A percentile compares a stretch with the other conserved stretches of the same genome.
Evolutionary conservation across 2,797 vertebrate species (phyloP).

Genomic region (Pelobates cultripes): DNA sequence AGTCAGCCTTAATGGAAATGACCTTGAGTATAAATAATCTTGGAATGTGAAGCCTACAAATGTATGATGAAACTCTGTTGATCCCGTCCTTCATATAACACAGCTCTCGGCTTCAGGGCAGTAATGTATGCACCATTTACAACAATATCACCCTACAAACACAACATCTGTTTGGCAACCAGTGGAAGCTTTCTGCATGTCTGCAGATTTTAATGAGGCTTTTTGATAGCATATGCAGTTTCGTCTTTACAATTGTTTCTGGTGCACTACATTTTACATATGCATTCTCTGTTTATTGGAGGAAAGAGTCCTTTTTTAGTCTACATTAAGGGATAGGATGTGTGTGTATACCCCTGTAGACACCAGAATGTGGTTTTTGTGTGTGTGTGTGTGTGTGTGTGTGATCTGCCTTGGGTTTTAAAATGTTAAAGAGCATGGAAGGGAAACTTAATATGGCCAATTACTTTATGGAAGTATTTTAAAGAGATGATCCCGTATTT

Average conservation of each 20-base stretch:
- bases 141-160: conserved; percentile 1
- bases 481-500: too few species aligned
- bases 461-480: too few species aligned
- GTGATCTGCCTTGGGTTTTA: too few species aligned
- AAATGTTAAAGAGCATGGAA: too few species aligned
- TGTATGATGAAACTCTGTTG: neutral
- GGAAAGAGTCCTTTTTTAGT: neutral
- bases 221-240: neutral
- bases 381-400: too few species aligned
- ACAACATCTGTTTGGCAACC: neutral
- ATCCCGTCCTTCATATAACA: neutral
- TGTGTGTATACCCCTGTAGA: neutral
- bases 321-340: neutral
- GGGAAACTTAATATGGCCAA: too few species aligned
- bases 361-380: too few species aligned
- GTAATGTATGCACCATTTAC: conserved; percentile 1
- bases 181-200: neutral
- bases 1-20: neutral
- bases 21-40: neutral
- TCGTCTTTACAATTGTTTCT: neutral
- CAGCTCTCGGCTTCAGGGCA: neutral
- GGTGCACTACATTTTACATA: neutral
- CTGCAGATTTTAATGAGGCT: conserved; percentile 5
- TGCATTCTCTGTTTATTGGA: neutral
- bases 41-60: neutral